Evolutionary conservation across 2,797 vertebrate species (phyloP).

Genomic region (Pyrocephalus nanus): DNA sequence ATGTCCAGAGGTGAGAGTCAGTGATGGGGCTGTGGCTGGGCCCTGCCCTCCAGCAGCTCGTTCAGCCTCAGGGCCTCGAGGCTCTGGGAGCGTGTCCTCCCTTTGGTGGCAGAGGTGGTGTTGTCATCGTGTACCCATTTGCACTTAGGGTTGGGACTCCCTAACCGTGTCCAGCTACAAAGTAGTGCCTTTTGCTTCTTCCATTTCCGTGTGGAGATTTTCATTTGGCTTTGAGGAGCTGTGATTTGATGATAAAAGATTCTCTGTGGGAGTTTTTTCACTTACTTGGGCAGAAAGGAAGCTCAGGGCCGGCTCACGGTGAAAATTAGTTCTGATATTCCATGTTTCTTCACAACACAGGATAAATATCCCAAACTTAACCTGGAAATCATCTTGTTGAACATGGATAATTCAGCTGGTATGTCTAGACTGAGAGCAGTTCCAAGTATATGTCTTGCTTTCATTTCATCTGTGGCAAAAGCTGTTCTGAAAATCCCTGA

Average conservation of each 20-base stretch:
- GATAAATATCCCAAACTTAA: not conserved
- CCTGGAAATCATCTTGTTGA: not conserved
- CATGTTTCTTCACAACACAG: not conserved
- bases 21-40: not conserved
- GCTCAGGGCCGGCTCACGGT: not conserved
- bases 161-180: not conserved
- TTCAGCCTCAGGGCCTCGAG: not conserved
- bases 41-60: not conserved
- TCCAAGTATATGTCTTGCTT: not conserved
- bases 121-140: not conserved
- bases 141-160: not conserved
- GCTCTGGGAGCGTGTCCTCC: no score
- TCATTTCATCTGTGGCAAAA: not conserved
- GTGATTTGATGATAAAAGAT: not conserved
- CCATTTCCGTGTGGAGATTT: not conserved
- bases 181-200: not conserved
- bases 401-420: not conserved
- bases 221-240: not conserved
- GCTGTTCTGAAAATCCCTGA: not conserved
- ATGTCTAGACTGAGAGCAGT: not conserved
- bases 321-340: not conserved
- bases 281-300: not conserved
- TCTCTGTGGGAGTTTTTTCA: rapidly evolving
- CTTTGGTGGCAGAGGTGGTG: not conserved
- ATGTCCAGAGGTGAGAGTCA: not conserved